Base-by-base conservation (phyloP, 2,888 invertebrate species). In the Neria commutata region DNA sequence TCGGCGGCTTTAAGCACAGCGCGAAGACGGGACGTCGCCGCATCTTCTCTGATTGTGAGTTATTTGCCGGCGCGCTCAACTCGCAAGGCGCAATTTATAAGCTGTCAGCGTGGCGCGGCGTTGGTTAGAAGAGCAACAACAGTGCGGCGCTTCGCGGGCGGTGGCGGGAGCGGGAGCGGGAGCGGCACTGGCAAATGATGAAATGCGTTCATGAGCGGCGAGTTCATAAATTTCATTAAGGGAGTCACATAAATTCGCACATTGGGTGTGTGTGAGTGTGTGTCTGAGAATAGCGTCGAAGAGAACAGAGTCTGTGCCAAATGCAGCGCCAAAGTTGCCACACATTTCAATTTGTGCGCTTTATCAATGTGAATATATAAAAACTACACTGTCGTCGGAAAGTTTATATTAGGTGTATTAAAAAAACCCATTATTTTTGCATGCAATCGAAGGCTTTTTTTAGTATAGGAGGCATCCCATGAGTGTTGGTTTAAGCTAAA, bases 201-300 rank as follows among this genome's bases (percentile, higher is more conserved):
- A 34, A 52, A 52, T 17, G 51, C 52, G 57, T 57, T 57, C 57
- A 57, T 57, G 52, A 51, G 26, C 52, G 23, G 47, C 57, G 46
- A 57, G 52, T 52, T 57, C 57, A 57, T 57, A 57, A 57, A 57
- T 57, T 57, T 57, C 52, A 57, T 57, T 57, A 57, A n/a, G 52
- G 52, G 17, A 33, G 26, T 47, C 52, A 52, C 57, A 57, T 57
- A 57, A 57, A 57, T 57, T 57, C 46, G 33, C 14, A 37, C 17
- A 19, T 37, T 47, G 24, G 50, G 29, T 24, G n/a, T 46, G 46
- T 40, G 23, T 33, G 40, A 48, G 47, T 42, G 55, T 49, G 40
- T 26, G 33, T 24, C 14, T 11, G 26, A 24, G 50, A 50, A 51
- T 29, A 48, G 56, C 48, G 45, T 42, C 26, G 49, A 45, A 45